Percentiles rank a stretch among this genome's conserved stretches.
Evolutionary conservation across 2,888 invertebrate genomes (phyloP).

Genomic region (Isoperla grammatica): DNA sequence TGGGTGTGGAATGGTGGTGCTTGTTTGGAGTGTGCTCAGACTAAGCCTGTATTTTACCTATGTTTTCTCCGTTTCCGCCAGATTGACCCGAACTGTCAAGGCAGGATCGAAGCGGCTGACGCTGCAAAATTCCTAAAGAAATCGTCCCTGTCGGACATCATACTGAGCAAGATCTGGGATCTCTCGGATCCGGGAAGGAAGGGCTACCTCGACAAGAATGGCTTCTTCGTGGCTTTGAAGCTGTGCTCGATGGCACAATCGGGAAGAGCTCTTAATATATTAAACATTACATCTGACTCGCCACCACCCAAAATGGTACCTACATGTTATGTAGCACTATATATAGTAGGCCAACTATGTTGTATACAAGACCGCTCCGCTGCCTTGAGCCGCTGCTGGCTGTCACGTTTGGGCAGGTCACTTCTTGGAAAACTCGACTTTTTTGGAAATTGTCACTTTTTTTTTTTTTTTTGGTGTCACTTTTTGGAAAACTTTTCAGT

Average conservation of each 20-base stretch:
- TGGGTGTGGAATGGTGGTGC: too few relatives aligned
- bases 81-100: conserved; percentile 86
- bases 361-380: too few relatives aligned
- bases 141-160: conserved; percentile 87
- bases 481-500: too few relatives aligned
- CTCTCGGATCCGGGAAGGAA: conserved; percentile 90
- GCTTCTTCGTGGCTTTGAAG: conserved; percentile 93
- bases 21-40: too few relatives aligned
- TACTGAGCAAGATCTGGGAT: conserved; percentile 95
- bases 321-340: too few relatives aligned
- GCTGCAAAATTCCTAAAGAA: conserved; percentile 94
- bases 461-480: too few relatives aligned
- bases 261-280: conserved; percentile 76
- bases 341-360: too few relatives aligned
- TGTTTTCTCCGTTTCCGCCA: conserved; percentile 44
- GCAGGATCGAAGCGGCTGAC: conserved; percentile 86
- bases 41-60: too few relatives aligned
- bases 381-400: too few relatives aligned
- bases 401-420: too few relatives aligned
- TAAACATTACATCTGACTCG: conserved; percentile 71
- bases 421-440: too few relatives aligned
- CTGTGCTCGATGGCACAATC: conserved; percentile 90
- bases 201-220: conserved; percentile 87
- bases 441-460: too few relatives aligned
- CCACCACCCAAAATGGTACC: conserved; percentile 92